Evolutionary conservation across 2,797 vertebrate species (phyloP), one percentile per base, ranked within the genome.

Genomic region (Phalanger gymnotis): DNA sequence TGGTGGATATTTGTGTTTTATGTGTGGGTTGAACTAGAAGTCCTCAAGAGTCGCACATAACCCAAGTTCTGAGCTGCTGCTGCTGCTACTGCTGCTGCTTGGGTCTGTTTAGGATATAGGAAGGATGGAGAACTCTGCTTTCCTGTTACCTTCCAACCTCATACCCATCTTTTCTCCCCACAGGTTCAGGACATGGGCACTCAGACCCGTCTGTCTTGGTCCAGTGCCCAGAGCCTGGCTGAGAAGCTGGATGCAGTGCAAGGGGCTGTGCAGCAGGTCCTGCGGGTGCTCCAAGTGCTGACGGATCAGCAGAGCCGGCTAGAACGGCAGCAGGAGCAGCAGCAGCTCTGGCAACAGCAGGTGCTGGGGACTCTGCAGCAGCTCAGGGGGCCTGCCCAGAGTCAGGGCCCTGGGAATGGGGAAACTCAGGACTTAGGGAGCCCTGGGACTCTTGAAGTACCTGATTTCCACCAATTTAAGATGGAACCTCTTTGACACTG

Each of bases 301-400:
- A 98, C 99, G 91, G 99, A 99, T 98, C 98, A 99, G 94, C 99
- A 99, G 94, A 98, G 98, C 93, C 97, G 95, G 16, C 97, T 99
- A 97, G 99, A 99, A 54, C 98, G 98, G 30, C 99, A 99, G 97
- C 99, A 99, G 97, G 98, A 97, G 3, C 99, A 99, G 95, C 99
- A 99, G 98, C 99, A 99, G 2, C 98, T 98, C 66, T 98, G 99
- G 96, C 99, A 99, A 98, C 99, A 98, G 95, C 99, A 99, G 98
- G 99, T 99, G 96, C 98, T 99, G 92, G 97, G 98, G 98, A 99
- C 98, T 0, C 98, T 99, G 47, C 99, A 99, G 98, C 98, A 98
- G 95, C 97, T 99, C 3, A 96, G 98, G 98, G 95, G 99, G 98
- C 0, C 13, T 98, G 2, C 98, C 98, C 97, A 98, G 40, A 87